Evolutionary conservation across 2,888 invertebrate species (phyloP).

Genomic region (Onthophagus sagittarius): DNA sequence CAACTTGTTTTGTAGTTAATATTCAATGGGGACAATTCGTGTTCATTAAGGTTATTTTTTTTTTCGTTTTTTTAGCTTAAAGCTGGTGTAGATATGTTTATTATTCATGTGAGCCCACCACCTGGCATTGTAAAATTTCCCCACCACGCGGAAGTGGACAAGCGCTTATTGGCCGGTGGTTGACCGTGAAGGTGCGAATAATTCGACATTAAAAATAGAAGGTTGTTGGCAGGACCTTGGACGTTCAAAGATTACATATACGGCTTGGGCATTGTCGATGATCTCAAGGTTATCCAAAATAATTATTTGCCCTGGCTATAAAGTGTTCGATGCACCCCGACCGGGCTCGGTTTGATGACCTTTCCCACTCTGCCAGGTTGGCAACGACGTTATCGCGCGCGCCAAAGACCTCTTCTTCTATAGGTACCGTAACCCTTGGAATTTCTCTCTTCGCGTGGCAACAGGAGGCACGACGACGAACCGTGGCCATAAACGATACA

Average conservation of each 20-base stretch:
- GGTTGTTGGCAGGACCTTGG: slow-evolving; percentile 4
- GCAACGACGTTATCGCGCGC: slow-evolving; percentile 18
- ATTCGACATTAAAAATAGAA: slow-evolving; percentile 1
- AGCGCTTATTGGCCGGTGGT: slow-evolving; percentile 4
- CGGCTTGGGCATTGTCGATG: slow-evolving; percentile 4
- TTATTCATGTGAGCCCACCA: background rate
- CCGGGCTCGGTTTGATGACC: slow-evolving; percentile 26
- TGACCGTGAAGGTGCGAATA: slow-evolving; percentile 4
- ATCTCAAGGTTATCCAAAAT: slow-evolving; percentile 28
- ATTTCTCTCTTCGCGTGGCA: background rate
- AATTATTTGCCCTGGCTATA: slow-evolving; percentile 25
- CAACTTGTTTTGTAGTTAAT: background rate
- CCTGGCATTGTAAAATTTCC: background rate
- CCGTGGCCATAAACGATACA: background rate
- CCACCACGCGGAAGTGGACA: slow-evolving; percentile 1
- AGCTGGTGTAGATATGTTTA: background rate
- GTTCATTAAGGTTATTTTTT: background rate
- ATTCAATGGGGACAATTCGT: background rate
- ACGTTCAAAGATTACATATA: slow-evolving; percentile 2
- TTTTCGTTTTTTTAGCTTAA: background rate
- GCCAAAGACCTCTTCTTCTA: slow-evolving; percentile 1
- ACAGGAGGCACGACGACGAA: background rate
- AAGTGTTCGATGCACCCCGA: slow-evolving; percentile 26
- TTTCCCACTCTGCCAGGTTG: slow-evolving; percentile 15
- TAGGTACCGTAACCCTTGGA: background rate